Base-by-base conservation (phyloP, 2,888 invertebrate genomes). In the Nowickia ferox region DNA sequence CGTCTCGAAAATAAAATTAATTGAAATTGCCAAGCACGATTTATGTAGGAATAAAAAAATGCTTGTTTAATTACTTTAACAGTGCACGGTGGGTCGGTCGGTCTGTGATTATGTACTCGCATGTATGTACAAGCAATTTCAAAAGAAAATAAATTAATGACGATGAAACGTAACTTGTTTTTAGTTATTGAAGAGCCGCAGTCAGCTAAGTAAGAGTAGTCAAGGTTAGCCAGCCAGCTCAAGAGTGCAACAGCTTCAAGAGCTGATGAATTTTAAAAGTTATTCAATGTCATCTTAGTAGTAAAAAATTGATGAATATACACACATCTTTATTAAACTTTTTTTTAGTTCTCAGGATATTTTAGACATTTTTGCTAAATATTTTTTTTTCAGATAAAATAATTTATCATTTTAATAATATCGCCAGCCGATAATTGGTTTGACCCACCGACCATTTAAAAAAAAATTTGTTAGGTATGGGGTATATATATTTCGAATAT, bases 1-100 rank as follows among this genome's bases (percentile, higher is more conserved):
- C 17, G 30, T 65, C 38, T 76, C 10, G 38, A 9, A 55, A 44
- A 55, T 53, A 55, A 66, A 38, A 66, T 76, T 55, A 76, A 65
- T 76, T 76, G 5, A 30, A 65, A 63, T 55, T 76, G 44, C 30
- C 42, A 66, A 46, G 42, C 55, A 75, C 75, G n/a, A 75, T 63
- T 76, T 44, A 30, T 4, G 30, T 6, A 40, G 3, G 40, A 9
- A n/a, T 10, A 22, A 22, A 71, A 40, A 13, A 74, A 9, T 30
- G 30, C 30, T 19, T 30, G 63, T 40, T 40, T 63, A 51, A 74
- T 53, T 63, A 30, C 53, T 30, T 40, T 48, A 51, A 6, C 13
- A 19, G 22, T 2, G 1, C 13, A 55, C 69, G 4, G 69, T 42
- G 55, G 19, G 15, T 1, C 48, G 30, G 30, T 30, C 6, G 5